phyloP scores from a whole-genome alignment of 2,888 invertebrate genomes.

The Drosophila ezoana region DNA sequence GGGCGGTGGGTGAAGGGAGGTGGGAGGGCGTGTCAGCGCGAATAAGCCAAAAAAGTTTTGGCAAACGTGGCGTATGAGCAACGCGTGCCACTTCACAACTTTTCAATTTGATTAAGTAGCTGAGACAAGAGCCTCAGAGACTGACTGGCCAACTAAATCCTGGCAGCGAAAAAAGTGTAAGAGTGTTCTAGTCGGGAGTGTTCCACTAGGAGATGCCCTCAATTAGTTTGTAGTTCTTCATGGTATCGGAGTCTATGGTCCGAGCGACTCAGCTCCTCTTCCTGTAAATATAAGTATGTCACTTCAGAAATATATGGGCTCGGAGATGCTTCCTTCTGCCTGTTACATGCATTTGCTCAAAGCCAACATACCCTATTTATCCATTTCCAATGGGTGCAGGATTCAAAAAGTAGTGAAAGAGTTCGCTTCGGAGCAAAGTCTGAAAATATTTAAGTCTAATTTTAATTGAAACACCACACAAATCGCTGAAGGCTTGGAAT shows the following conservation, averaged over 20 bases:
- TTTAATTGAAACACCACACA: conserved; percentile 44
- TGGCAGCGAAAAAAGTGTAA: not conserved
- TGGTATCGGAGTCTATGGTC: too few relatives aligned
- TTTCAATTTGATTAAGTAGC: conserved; percentile 68
- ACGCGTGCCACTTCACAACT: conserved; percentile 35
- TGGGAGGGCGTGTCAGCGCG: conserved; percentile 43
- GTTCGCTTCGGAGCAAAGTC: too few relatives aligned
- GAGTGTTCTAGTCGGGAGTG: too few relatives aligned
- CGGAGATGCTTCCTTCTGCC: too few relatives aligned
- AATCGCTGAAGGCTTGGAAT: conserved; percentile 15
- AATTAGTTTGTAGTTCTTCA: too few relatives aligned
- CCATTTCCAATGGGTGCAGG: too few relatives aligned
- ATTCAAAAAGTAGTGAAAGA: not conserved
- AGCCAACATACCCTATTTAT: not conserved
- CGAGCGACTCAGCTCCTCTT: too few relatives aligned
- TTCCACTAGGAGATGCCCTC: too few relatives aligned
- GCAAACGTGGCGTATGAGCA: conserved; percentile 41
- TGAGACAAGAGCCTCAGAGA: conserved; percentile 3
- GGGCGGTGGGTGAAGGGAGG: not conserved
- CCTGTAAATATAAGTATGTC: too few relatives aligned
- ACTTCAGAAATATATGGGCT: too few relatives aligned
- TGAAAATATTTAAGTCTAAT: conserved; percentile 9
- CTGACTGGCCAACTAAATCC: conserved; percentile 14
- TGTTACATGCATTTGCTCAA: not conserved
- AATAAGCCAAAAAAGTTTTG: conserved; percentile 48